phyloP scores from a whole-genome alignment of 1,140 invertebrate genomes.

The Physella acuta region DNA sequence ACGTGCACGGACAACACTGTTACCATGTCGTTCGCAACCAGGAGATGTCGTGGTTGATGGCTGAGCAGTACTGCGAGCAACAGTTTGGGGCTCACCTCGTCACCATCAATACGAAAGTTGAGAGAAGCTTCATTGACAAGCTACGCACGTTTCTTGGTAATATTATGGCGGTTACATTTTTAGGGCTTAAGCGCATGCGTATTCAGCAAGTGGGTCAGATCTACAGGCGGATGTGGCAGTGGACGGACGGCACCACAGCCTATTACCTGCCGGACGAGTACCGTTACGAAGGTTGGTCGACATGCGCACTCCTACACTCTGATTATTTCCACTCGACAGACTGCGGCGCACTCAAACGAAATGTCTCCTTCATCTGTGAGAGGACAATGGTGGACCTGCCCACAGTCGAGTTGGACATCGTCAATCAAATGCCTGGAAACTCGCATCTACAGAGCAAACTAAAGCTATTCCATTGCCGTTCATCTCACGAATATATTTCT shows the following conservation, averaged over 20 bases:
- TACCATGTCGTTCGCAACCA: neutral
- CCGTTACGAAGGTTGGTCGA: conserved; percentile 15
- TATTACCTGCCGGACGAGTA: conserved; percentile 21
- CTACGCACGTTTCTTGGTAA: neutral
- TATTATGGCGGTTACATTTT: neutral
- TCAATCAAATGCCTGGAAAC: neutral
- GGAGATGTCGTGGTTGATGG: conserved; percentile 4
- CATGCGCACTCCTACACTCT: neutral
- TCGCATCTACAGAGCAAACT: neutral
- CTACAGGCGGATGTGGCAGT: conserved; percentile 18
- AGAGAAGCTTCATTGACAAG: neutral
- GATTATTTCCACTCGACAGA: conserved; percentile 19
- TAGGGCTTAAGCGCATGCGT: conserved; percentile 15
- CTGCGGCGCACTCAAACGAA: neutral
- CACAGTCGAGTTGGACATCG: neutral
- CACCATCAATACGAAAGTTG: neutral
- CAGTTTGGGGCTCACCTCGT: neutral
- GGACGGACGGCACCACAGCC: conserved; percentile 15
- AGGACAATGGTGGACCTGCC: neutral
- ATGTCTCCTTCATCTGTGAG: conserved; percentile 14
- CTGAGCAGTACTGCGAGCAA: conserved; percentile 7
- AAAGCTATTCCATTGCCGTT: neutral
- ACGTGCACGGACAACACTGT: neutral
- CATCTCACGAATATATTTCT: conserved; percentile 4
- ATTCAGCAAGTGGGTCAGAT: conserved; percentile 15